Evolutionary conservation across 2,113 vertebrate genomes (phyloP).

Genomic region (Cettia cetti): DNA sequence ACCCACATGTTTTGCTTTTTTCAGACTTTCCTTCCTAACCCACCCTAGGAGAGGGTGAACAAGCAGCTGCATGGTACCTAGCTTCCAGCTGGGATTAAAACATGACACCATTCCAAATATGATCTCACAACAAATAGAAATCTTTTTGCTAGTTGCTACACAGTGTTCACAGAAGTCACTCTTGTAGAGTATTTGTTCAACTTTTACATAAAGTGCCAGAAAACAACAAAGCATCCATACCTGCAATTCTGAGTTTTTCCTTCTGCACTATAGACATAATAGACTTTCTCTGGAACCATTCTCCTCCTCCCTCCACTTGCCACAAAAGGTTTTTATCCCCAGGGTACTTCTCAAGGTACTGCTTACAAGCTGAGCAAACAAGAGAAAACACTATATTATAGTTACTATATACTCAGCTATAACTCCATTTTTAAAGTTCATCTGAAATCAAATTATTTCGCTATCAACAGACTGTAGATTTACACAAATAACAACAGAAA

Average conservation of each 20-base stretch:
- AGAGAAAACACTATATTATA: background rate
- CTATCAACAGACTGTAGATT: no score
- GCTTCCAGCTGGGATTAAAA: background rate
- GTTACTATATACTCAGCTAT: background rate
- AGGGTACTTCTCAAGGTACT: slow-evolving; percentile 82
- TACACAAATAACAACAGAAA: background rate
- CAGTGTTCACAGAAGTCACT: background rate
- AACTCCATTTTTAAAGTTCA: background rate
- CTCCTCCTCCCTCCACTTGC: slow-evolving; percentile 82
- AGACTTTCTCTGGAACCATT: slow-evolving; percentile 76
- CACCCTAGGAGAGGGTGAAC: background rate
- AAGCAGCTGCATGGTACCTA: background rate
- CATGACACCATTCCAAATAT: background rate
- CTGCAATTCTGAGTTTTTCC: slow-evolving; percentile 48
- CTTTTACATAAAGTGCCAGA: background rate
- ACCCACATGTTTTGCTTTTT: background rate
- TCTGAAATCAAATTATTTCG: background rate
- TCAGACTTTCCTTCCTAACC: background rate
- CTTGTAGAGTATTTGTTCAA: background rate
- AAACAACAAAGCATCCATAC: slow-evolving; percentile 54
- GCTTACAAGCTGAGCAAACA: slow-evolving; percentile 80
- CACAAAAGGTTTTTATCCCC: slow-evolving; percentile 78
- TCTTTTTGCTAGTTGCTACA: background rate
- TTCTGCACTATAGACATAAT: slow-evolving; percentile 67
- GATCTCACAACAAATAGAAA: background rate